Conservation (phyloP, 2,888 invertebrate genomes). For the Lysandra bellargus region DNA sequence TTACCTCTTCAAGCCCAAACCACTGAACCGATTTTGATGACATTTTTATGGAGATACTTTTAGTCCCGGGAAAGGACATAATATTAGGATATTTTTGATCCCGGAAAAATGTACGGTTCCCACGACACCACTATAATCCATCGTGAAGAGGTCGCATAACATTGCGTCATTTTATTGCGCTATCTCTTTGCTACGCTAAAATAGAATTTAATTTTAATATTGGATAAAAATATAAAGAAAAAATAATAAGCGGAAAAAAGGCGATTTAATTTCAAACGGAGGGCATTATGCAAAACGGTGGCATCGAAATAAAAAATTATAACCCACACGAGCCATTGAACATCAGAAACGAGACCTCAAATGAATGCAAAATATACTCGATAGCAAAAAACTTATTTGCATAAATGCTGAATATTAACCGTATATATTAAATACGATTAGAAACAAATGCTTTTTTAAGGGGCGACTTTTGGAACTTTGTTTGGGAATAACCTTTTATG, state of each 20-base stretch:
- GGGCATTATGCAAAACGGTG: constrained; percentile 57
- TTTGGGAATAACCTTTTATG: constrained; percentile 10
- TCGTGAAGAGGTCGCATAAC: no score
- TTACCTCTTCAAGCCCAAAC: no score
- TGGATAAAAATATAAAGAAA: neutral
- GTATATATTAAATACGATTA: constrained; percentile 59
- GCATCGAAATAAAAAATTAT: constrained; percentile 59
- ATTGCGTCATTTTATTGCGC: no score
- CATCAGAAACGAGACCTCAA: constrained; percentile 64
- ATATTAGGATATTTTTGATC: no score
- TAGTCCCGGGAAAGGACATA: no score
- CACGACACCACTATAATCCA: no score
- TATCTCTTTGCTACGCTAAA: no score
- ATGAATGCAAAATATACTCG: constrained; percentile 64
- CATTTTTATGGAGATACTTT: no score
- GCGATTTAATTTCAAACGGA: constrained; percentile 52
- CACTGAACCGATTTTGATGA: no score
- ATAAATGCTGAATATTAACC: constrained; percentile 60
- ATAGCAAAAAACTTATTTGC: constrained; percentile 56
- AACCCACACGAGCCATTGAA: constrained; percentile 67
- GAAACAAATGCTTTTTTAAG: constrained; percentile 28
- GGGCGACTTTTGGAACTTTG: constrained; percentile 3
- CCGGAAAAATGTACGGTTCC: no score
- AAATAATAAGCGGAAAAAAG: constrained; percentile 40
- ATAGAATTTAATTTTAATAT: neutral